A percentile compares a stretch with the other conserved stretches of the same genome.
Evolutionary conservation across 2,888 invertebrate genomes (phyloP).

Genomic region (Tachina grossa): DNA sequence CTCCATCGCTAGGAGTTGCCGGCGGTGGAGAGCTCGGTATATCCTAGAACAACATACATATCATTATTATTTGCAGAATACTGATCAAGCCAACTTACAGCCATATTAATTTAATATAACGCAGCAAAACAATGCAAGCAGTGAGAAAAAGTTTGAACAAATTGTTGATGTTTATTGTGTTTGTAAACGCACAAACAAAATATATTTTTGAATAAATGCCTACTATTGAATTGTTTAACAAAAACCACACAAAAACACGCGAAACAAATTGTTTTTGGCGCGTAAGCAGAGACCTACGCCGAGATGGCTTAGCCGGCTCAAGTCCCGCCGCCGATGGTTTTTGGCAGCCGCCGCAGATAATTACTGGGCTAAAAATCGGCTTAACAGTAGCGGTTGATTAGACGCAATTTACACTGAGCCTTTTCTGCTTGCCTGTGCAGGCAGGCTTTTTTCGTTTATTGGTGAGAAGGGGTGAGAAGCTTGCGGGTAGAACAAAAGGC

Average conservation of each 20-base stretch:
- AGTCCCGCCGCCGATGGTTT: too few relatives aligned
- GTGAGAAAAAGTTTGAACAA: conserved; percentile 21
- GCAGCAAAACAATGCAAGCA: conserved; percentile 27
- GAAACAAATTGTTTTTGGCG: conserved; percentile 72
- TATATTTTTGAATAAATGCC: too few relatives aligned
- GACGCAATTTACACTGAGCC: too few relatives aligned
- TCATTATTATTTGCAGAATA: not conserved
- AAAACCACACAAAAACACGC: too few relatives aligned
- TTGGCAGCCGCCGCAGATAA: too few relatives aligned
- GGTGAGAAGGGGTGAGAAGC: too few relatives aligned
- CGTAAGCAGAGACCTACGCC: conserved; percentile 62
- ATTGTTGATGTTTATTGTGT: not conserved
- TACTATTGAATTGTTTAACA: conserved; percentile 61
- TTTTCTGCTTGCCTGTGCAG: too few relatives aligned
- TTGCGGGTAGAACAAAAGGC: too few relatives aligned
- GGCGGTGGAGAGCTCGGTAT: conserved; percentile 81
- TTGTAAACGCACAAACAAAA: not conserved
- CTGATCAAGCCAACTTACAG: conserved; percentile 56
- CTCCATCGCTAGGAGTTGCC: conserved; percentile 79
- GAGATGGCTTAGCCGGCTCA: too few relatives aligned
- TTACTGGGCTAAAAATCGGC: too few relatives aligned
- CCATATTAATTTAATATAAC: conserved; percentile 60
- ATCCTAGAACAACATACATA: conserved; percentile 74
- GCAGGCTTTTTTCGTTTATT: too few relatives aligned
- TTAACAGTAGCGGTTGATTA: too few relatives aligned